Evolutionary conservation across 23 tunicate genomes (phyloP), one percentile per base, ranked within the genome.

Genomic region (Ciona savignyi): DNA sequence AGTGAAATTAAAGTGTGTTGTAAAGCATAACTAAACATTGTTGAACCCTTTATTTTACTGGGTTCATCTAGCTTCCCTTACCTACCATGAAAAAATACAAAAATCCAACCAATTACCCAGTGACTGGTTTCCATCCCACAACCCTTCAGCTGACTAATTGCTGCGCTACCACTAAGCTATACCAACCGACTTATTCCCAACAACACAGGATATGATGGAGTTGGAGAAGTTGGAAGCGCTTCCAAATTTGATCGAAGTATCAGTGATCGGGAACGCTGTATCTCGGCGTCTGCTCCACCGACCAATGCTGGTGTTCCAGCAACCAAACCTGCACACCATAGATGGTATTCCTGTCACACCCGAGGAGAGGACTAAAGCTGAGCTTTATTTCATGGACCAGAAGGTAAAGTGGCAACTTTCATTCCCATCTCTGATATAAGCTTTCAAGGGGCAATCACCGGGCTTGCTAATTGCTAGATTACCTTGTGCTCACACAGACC

Each of bases 201-300:
- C 23, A 9, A 3, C 56, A 42, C 56, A 85, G 99, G 99, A 94
- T 60, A 83, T 94, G 88, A 48, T 78, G 79, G 99, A 94, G 48
- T 67, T 94, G 63, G 95, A 87, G 51, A 94, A 94, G 62, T 70
- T 94, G 56, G 89, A 83, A 71, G 29, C 82, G 25, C 90, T 94
- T 42, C 85, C 95, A 9, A 86, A 87, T 34, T 77, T 94, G 64
- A 75, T 78, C 32, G 99, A 94, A 42, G 66, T 94, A n/a, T 94
- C 99, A 1, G 85, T 94, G 80, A 94, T 94, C 30, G 99, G 99
- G 35, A 94, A 94, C 60, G 89, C 95, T 22, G 95, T 94, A 27
- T 82, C 99, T 4, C 85, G 99, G 30, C 70, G 99, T 20, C 89
- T 94, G 33, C 71, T 94, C 22, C 99, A 94, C 67, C 81, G 99